Conservation (phyloP, 2,113 vertebrate genomes). For the Brachypodius melanocephalos region DNA sequence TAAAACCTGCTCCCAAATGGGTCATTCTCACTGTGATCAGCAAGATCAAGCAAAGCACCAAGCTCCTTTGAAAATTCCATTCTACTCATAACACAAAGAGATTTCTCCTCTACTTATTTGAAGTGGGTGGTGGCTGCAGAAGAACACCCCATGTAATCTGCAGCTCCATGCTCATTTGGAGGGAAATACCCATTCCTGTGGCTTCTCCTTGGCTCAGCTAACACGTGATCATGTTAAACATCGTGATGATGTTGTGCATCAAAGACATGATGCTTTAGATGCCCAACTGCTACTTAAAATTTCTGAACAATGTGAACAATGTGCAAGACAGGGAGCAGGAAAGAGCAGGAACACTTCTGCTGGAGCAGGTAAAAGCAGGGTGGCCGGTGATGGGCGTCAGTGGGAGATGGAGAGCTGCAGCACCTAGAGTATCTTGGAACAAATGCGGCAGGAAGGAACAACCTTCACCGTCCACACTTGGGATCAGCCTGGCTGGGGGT, state of each 20-base stretch:
- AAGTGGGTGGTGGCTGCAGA: neutral
- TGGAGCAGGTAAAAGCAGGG: neutral
- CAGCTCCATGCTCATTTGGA: neutral
- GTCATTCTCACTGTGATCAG: neutral
- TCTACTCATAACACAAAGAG: fast-evolving
- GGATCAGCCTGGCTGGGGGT: neutral
- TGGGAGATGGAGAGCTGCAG: fast-evolving
- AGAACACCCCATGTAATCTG: neutral
- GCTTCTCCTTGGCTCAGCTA: neutral
- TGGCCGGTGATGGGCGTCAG: neutral
- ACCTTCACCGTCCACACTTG: fast-evolving
- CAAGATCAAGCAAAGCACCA: neutral
- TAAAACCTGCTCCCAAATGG: neutral
- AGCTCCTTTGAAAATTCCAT: neutral
- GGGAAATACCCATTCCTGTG: neutral
- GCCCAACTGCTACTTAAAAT: neutral
- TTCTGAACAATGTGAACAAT: neutral
- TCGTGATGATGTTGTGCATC: no score
- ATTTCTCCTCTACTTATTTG: neutral
- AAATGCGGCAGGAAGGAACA: neutral
- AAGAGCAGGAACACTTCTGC: neutral
- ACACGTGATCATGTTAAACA: no score
- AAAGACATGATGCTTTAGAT: neutral
- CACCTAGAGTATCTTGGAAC: neutral
- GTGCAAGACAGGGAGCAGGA: neutral